phyloP scores from a whole-genome alignment of 2,113 vertebrate species.

The Mirounga angustirostris region DNA sequence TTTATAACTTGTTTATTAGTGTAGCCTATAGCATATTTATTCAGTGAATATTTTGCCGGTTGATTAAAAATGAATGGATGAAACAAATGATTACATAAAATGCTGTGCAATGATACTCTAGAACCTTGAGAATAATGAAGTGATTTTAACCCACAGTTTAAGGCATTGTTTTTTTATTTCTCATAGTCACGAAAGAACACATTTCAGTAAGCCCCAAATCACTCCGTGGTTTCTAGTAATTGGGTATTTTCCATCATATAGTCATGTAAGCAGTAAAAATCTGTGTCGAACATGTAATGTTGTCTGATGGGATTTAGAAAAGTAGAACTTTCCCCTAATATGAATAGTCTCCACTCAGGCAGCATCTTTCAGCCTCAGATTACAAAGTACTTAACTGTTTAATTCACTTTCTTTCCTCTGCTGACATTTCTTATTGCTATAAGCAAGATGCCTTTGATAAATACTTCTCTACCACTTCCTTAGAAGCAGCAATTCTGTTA shows the following conservation, averaged over 20 bases:
- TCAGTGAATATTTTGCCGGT: neutral
- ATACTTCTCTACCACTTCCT: conserved; percentile 37
- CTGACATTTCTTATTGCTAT: conserved; percentile 53
- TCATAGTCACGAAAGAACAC: neutral
- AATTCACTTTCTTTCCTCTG: conserved; percentile 43
- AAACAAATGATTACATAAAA: neutral
- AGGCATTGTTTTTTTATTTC: neutral
- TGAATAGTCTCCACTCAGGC: neutral
- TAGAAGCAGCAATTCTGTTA: conserved; percentile 46
- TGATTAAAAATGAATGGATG: conserved; percentile 28
- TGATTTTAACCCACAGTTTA: neutral
- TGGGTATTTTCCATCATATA: conserved; percentile 42
- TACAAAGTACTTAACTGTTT: conserved; percentile 57
- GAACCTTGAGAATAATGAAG: neutral
- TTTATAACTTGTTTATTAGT: neutral
- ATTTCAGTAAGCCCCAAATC: neutral
- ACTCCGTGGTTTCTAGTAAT: conserved; percentile 29
- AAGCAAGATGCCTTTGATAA: conserved; percentile 63
- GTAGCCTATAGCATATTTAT: neutral
- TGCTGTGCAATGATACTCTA: neutral
- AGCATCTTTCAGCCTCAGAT: conserved; percentile 44
- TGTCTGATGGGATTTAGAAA: conserved; percentile 9
- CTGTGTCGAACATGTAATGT: neutral
- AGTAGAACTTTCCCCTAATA: conserved; percentile 29
- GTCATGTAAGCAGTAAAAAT: conserved; percentile 31